Percentiles rank a stretch among this genome's conserved stretches.
Evolutionary conservation across 2,888 invertebrate species (phyloP).

Genomic region (Pachymerium ferrugineum): DNA sequence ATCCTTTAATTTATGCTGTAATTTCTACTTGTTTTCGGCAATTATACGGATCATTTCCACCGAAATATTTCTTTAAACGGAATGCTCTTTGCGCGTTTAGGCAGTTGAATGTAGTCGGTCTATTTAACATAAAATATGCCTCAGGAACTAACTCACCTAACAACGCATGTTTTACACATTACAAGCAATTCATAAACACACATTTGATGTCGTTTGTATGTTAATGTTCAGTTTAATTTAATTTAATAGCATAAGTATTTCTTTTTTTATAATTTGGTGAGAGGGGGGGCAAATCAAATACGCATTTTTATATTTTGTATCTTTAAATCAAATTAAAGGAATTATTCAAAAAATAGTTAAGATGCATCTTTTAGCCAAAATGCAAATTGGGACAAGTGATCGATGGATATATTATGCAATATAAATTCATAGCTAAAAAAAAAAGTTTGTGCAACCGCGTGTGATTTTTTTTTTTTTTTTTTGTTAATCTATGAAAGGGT

Average conservation of each 20-base stretch:
- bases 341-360: neutral
- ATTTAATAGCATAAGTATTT: neutral
- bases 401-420: neutral
- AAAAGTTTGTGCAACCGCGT: neutral
- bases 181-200: too few relatives aligned
- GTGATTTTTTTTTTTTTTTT: too few relatives aligned
- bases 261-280: neutral
- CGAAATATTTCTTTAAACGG: too few relatives aligned
- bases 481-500: constrained; percentile 19
- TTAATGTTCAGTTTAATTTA: too few relatives aligned
- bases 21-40: too few relatives aligned
- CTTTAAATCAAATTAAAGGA: neutral
- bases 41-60: too few relatives aligned
- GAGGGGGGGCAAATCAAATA: neutral
- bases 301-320: neutral
- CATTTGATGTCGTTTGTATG: too few relatives aligned
- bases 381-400: neutral
- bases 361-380: neutral
- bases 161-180: too few relatives aligned
- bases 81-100: too few relatives aligned
- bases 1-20: neutral
- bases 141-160: too few relatives aligned
- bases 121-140: too few relatives aligned
- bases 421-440: neutral
- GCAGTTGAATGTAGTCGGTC: too few relatives aligned